A percentile compares a stretch with the other conserved stretches of the same genome.
phyloP scores from a whole-genome alignment of 2,888 invertebrate genomes.

The Microchrysa polita region DNA sequence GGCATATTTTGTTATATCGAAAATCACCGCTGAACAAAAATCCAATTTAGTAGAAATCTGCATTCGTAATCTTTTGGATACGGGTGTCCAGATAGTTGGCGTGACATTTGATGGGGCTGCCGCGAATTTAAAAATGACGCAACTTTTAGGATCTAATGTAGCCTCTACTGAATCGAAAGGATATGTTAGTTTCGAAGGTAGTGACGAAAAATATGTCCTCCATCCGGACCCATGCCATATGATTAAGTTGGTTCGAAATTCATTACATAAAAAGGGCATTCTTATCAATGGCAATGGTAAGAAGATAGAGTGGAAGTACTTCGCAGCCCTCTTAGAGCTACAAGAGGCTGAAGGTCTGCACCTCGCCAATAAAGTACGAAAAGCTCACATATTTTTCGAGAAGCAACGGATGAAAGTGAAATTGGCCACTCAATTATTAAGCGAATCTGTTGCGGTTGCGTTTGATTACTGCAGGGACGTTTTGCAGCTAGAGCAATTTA shows the following conservation, averaged over 20 bases:
- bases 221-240: constrained; percentile 6
- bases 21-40: constrained; percentile 19
- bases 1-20: constrained; percentile 26
- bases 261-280: not conserved
- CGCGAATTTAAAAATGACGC: constrained; percentile 1
- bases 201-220: not conserved
- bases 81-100: constrained; percentile 9
- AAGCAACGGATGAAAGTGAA: constrained; percentile 45
- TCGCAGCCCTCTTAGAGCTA: not conserved
- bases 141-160: constrained; percentile 27
- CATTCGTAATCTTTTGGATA: not conserved
- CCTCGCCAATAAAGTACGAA: constrained; percentile 41
- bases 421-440: constrained; percentile 29
- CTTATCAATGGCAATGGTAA: constrained; percentile 27
- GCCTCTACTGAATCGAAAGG: not conserved
- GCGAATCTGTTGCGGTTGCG: not conserved
- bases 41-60: not conserved
- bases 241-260: not conserved
- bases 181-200: too few species aligned
- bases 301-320: constrained; percentile 15
- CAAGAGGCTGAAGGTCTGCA: constrained; percentile 38
- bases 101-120: constrained; percentile 31
- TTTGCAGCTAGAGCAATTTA: too few species aligned
- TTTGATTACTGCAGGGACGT: too few species aligned
- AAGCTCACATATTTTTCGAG: constrained; percentile 34